Evolutionary conservation across 2,888 invertebrate genomes (phyloP), one percentile per base, ranked within the genome.

Genomic region (Cheilosia pagana): DNA sequence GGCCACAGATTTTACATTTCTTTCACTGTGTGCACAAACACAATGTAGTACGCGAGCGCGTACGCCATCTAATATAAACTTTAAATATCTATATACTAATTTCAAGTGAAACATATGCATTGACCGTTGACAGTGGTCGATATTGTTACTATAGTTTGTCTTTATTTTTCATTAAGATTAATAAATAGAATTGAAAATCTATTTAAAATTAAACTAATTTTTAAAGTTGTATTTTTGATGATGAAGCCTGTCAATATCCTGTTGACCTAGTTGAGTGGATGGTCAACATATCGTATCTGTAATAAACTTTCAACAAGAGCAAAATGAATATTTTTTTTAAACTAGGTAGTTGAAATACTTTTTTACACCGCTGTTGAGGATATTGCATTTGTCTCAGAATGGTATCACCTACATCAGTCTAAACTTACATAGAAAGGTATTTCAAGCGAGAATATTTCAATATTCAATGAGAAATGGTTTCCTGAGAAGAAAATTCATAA

Each of bases 1-100:
- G 60, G 85, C 85, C 70, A 79, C 81, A 60, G 81, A 76, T 85
- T 81, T 71, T 67, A 75, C 74, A 81, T 67, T 79, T 76, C 41
- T 67, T 75, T 75, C n/a, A 39, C 4, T 70, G 79, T 55, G 60
- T 70, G 53, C 75, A 79, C 68, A 52, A 28, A 68, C 14, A 71
- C 76, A 62, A 25, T 48, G 12, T 45, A 16, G 7, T 41, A 41
- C 10, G 48, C 52, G 43, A 35, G 60, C 52, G 43, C 43, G 60
- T 45, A 48, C 59, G 67, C 67, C 23, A 71, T 68, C 60, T 31
- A 67, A 62, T 72, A 77, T 55, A 62, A 67, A 50, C 14, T 60
- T 41, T 60, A 60, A 45, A 43, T 65, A 52, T 65, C 41, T 57
- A 45, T 55, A 52, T 12, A 65, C 48, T 28, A 28, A 43, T 57